Conservation (phyloP, 2,888 invertebrate genomes). For the Platycheirus albimanus region DNA sequence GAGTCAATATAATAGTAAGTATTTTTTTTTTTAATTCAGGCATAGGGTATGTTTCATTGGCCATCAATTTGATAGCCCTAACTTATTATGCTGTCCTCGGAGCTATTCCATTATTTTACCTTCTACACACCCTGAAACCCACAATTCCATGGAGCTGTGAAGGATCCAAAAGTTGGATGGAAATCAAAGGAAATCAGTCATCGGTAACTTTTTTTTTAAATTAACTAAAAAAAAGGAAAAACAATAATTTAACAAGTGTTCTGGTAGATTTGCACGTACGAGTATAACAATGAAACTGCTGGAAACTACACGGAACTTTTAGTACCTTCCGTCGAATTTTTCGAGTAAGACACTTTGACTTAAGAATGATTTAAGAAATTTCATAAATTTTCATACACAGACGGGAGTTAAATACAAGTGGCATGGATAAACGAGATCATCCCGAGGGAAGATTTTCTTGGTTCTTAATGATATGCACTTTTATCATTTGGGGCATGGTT, state of each 20-base stretch:
- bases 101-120: conserved; percentile 87
- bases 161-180: conserved; percentile 80
- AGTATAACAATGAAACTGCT: neutral
- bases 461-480: conserved; percentile 67
- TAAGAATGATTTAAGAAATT: neutral
- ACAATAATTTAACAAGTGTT: neutral
- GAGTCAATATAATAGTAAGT: too few species aligned
- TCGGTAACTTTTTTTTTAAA: conserved; percentile 14
- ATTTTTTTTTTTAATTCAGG: conserved; percentile 84
- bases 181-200: neutral
- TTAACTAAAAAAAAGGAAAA: too few species aligned
- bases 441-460: conserved; percentile 45
- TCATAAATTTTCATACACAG: neutral
- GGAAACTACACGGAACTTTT: neutral
- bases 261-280: neutral
- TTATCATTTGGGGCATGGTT: conserved; percentile 45
- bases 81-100: conserved; percentile 85
- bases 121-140: conserved; percentile 86
- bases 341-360: conserved; percentile 39
- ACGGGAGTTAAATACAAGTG: conserved; percentile 8
- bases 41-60: conserved; percentile 91
- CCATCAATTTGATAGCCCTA: conserved; percentile 89
- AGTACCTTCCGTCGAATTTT: conserved; percentile 48
- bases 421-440: neutral
- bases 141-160: conserved; percentile 91